Evolutionary conservation across 2,797 vertebrate genomes (phyloP).

Genomic region (Poecilia velifera): DNA sequence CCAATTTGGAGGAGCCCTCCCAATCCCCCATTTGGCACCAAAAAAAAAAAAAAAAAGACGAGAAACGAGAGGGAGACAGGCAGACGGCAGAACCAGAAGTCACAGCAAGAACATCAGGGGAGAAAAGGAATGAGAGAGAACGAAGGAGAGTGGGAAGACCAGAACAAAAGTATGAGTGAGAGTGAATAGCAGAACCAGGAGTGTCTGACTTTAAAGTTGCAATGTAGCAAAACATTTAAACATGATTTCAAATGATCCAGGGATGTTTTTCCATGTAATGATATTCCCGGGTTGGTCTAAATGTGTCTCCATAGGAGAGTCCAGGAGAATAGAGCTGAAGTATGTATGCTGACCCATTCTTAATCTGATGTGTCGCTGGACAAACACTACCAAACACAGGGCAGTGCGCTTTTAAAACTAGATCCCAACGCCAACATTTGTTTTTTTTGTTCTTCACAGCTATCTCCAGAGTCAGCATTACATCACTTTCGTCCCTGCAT

Average conservation of each 20-base stretch:
- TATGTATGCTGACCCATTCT: conserved; percentile 14
- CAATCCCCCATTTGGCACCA: conserved; percentile 70
- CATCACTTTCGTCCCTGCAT: conserved; percentile 31
- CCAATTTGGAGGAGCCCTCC: conserved; percentile 80
- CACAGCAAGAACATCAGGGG: conserved; percentile 47
- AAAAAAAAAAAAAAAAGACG: conserved; percentile 41
- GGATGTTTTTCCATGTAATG: conserved; percentile 63
- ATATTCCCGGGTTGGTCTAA: conserved; percentile 54
- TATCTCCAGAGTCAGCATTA: conserved; percentile 25
- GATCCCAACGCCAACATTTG: background rate
- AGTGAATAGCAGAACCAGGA: conserved; percentile 43
- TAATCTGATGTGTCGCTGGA: conserved; percentile 13
- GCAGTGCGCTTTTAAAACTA: conserved; percentile 19
- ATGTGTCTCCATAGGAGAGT: conserved; percentile 48
- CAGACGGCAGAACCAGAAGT: conserved; percentile 41
- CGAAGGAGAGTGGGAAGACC: conserved; percentile 46
- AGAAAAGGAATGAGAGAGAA: conserved; percentile 24
- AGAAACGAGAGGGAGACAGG: conserved; percentile 38
- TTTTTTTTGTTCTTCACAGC: conserved; percentile 19
- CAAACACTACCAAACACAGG: conserved; percentile 36
- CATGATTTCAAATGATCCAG: conserved; percentile 69
- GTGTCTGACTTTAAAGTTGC: conserved; percentile 51
- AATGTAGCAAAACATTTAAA: conserved; percentile 71
- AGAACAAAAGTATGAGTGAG: conserved; percentile 62
- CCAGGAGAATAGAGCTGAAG: conserved; percentile 27